Percentiles rank a stretch among this genome's conserved stretches.
These are phyloP conservation scores for Limonius californicus DNA, from an alignment of 1,140 invertebrate genomes.

Conservation along the genomic window DNA sequence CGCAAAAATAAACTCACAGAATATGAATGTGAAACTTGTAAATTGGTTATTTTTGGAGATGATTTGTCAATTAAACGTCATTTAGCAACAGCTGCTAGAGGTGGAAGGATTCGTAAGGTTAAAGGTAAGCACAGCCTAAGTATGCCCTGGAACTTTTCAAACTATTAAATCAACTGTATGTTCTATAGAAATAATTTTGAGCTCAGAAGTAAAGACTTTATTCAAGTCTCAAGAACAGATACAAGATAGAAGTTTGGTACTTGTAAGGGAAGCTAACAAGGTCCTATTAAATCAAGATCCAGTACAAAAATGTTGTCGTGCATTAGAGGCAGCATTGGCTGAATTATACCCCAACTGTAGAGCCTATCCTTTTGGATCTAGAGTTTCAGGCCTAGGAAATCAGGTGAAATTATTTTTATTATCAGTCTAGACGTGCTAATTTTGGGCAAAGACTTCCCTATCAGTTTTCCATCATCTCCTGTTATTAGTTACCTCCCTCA, in stretches of 20 bases:
- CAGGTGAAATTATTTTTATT: constrained; percentile 22
- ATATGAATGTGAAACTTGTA: constrained; percentile 38
- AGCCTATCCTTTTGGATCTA: constrained; percentile 51
- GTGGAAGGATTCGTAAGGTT: too few species aligned
- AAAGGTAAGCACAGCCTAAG: too few species aligned
- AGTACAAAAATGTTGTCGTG: constrained; percentile 30
- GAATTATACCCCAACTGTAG: constrained; percentile 29
- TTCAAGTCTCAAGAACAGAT: constrained; percentile 27
- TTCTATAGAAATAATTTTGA: constrained; percentile 32
- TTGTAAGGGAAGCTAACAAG: constrained; percentile 28
- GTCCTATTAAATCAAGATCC: constrained; percentile 21
- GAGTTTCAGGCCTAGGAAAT: constrained; percentile 46
- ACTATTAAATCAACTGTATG: too few species aligned
- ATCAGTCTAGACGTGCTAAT: background rate
- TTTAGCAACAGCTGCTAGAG: too few species aligned
- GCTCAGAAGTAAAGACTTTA: constrained; percentile 25
- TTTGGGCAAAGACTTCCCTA: too few species aligned
- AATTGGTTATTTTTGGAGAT: constrained; percentile 35
- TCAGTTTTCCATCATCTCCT: too few species aligned
- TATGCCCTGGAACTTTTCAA: too few species aligned
- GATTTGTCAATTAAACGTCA: constrained; percentile 31
- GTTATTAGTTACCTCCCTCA: too few species aligned
- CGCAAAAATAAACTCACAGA: constrained; percentile 27
- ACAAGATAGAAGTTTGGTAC: constrained; percentile 10
- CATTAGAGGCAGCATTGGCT: constrained; percentile 28